Evolutionary conservation across 1,140 invertebrate species (phyloP), one percentile per base, ranked within the genome.

Genomic region (Cyphomyrmex costatus): DNA sequence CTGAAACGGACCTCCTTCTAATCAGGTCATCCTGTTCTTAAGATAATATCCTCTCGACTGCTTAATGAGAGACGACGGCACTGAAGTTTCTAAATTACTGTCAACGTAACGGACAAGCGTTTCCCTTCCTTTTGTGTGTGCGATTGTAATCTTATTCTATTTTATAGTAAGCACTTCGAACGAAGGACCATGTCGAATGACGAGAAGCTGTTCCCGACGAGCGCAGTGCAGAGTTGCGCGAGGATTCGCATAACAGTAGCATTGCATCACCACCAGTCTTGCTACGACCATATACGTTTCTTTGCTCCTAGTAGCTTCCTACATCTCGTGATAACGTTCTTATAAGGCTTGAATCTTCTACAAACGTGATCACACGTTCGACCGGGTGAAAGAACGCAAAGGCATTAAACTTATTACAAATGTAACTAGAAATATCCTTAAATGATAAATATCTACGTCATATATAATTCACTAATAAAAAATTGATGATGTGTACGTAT

Each of bases 281-380:
- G 74, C 63, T 68, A 42, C 89, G 76, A 73, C 90, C 90, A 89
- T 91, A 91, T 91, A 90, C 76, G 86, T 65, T 91, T 87, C 83
- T 91, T 88, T 91, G 78, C 68, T 88, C 21, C 88, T 83, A 73
- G 76, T 60, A 80, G 90, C 90, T 91, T 91, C 90, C 90, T 91
- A 89, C 85, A 88, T 89, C 85, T 68, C 82, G 73, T 87, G 88
- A 91, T 91, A 91, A 91, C 90, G 83, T 90, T 86, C 90, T 91
- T 91, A 91, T 91, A 91, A 91, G 90, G 90, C 77, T 79, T 65
- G 83, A 83, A 89, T 91, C 89, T 86, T 88, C 77, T 86, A 86
- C 88, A 80, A 80, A 86, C 86, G 60, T 65, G 80, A 79, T 71
- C 66, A 73, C 49, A 53, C n/a, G 56, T 73, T 65, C 80, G 82